Evolutionary conservation across 2,113 vertebrate genomes (phyloP).

Genomic region (Percina caprodes): DNA sequence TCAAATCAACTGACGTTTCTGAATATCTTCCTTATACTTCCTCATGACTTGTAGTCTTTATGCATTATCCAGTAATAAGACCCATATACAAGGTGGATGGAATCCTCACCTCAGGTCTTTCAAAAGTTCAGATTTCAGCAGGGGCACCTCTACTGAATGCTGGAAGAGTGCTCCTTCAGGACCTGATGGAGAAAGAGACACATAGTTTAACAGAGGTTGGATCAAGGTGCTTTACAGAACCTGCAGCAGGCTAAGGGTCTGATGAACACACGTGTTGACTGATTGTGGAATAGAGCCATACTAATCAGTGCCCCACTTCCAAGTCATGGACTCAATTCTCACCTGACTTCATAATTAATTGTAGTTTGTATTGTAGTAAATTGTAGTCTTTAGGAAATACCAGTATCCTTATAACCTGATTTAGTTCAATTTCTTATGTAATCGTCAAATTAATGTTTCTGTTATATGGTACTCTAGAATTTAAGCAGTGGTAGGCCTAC

Average conservation of each 20-base stretch:
- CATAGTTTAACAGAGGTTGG: not conserved
- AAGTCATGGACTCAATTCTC: too few species aligned
- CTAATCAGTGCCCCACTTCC: too few species aligned
- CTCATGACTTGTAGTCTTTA: not conserved
- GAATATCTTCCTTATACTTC: not conserved
- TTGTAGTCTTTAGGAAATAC: too few species aligned
- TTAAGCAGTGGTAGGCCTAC: too few species aligned
- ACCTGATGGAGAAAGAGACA: conserved; percentile 79
- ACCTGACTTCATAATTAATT: too few species aligned
- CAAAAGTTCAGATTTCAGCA: conserved; percentile 88
- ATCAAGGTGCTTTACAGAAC: not conserved
- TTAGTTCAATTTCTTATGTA: too few species aligned
- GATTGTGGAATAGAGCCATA: not conserved
- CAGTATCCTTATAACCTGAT: too few species aligned
- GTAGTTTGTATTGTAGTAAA: too few species aligned
- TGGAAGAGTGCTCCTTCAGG: conserved; percentile 96
- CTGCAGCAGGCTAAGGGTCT: not conserved
- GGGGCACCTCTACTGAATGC: conserved; percentile 93
- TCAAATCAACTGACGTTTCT: not conserved
- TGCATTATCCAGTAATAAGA: not conserved
- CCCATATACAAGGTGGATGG: not conserved
- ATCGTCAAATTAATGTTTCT: too few species aligned
- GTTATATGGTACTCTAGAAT: too few species aligned
- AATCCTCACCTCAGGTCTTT: conserved; percentile 90
- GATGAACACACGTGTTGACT: not conserved